Percentiles rank a stretch among this genome's conserved stretches.
Conservation (phyloP, 1,140 invertebrate genomes). For the Drosophila dunni region DNA sequence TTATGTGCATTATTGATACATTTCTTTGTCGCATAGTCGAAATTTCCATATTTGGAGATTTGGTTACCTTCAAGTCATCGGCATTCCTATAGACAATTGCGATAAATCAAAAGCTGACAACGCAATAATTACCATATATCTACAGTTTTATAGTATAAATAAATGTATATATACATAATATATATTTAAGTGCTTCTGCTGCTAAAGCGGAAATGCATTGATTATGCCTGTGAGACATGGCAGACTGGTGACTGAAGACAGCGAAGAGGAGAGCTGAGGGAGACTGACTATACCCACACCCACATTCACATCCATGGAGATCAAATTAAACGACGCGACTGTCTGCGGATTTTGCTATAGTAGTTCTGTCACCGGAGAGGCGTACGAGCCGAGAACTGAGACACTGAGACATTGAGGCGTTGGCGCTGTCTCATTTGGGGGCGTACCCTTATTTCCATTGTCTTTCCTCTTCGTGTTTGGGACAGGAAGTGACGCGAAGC, state of each 20-base stretch:
- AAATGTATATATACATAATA: conserved; percentile 17
- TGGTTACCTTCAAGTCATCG: conserved; percentile 10
- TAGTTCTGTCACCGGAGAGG: background rate
- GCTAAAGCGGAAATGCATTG: conserved; percentile 71
- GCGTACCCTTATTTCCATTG: conserved; percentile 38
- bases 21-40: conserved; percentile 26
- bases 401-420: conserved; percentile 33
- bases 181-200: conserved; percentile 27
- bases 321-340: conserved; percentile 26
- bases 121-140: conserved; percentile 61
- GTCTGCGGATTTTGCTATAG: conserved; percentile 9
- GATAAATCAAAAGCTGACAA: conserved; percentile 71
- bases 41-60: conserved; percentile 43
- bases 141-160: conserved; percentile 7
- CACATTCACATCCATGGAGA: conserved; percentile 32
- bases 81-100: conserved; percentile 32
- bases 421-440: conserved; percentile 22
- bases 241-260: background rate
- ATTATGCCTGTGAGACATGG: conserved; percentile 49
- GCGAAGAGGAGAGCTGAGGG: background rate
- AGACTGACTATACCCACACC: conserved; percentile 26
- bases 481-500: conserved; percentile 43
- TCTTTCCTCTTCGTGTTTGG: conserved; percentile 21
- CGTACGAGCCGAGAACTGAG: conserved; percentile 13
- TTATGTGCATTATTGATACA: conserved; percentile 10